Evolutionary conservation across 1,140 invertebrate genomes (phyloP), one percentile per base, ranked within the genome.

Genomic region (Agraylea sexmaculata): DNA sequence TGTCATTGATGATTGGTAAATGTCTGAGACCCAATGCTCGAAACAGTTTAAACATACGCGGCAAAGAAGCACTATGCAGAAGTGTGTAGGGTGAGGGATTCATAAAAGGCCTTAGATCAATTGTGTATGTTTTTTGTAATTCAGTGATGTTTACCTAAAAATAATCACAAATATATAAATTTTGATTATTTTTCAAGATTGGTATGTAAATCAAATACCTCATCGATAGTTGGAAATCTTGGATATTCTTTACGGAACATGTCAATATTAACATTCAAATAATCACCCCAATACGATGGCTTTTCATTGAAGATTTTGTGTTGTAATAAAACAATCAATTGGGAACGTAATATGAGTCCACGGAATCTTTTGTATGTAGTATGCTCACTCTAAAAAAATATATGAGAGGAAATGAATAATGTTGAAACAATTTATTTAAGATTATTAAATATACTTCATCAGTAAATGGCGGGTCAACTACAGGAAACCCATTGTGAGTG

Each of bases 191-290:
- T n/a, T n/a, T n/a, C n/a, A n/a, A n/a, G n/a, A n/a, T n/a, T n/a
- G n/a, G n/a, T n/a, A n/a, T n/a, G n/a, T n/a, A n/a, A n/a, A 16
- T 31, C 22, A 35, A 16, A 13, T 10, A 65, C 64, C 52, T 64
- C 46, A 55, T 84, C 73, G 39, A 94, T 87, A 1, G 78, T 78
- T 10, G 83, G 81, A 69, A 83, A 94, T 43, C 91, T 69, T 0
- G 94, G 94, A 69, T 98, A 99, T 45, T 83, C 78, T 50, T 87
- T 76, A 23, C 88, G 67, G 55, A 99, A 98, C 49, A 90, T 78
- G 52, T 82, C 70, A 42, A 84, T 71, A 23, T 71, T 73, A 1
- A 90, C 62, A 12, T 73, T 69, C 21, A 68, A 59, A 42, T 70
- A 64, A 20, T 67, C 69, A 29, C 71, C 67, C 62, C 74, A 78